Conservation (phyloP, 2,113 vertebrate genomes). For the Albula goreensis region DNA sequence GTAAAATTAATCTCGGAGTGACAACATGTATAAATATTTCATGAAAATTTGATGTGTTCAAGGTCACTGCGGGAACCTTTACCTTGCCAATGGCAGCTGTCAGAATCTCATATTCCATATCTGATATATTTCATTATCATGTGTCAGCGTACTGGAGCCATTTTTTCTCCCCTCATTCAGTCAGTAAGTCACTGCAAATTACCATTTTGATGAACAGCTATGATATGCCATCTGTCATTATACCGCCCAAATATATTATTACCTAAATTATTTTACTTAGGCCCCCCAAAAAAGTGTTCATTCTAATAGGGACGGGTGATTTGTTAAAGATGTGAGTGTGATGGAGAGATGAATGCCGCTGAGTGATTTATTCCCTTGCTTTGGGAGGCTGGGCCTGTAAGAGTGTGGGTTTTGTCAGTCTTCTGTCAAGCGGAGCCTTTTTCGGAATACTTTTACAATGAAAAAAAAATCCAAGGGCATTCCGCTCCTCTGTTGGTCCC, state of each 20-base stretch:
- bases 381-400: slow-evolving; percentile 28
- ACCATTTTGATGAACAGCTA: slow-evolving; percentile 53
- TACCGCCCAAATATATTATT: slow-evolving; percentile 55
- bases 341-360: slow-evolving; percentile 40
- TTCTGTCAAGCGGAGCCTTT: slow-evolving; percentile 42
- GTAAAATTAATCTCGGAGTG: background rate
- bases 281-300: slow-evolving; percentile 58
- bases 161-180: slow-evolving; percentile 15
- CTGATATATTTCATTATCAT: slow-evolving; percentile 47
- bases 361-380: slow-evolving; percentile 32
- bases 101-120: slow-evolving; percentile 60
- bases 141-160: slow-evolving; percentile 46
- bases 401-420: slow-evolving; percentile 42
- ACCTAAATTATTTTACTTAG: slow-evolving; percentile 63
- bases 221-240: slow-evolving; percentile 57
- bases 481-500: slow-evolving; percentile 31
- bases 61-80: background rate
- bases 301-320: slow-evolving; percentile 57
- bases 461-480: slow-evolving; percentile 55
- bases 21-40: background rate
- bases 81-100: slow-evolving; percentile 54
- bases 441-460: slow-evolving; percentile 45
- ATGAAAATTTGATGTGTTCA: background rate
- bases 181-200: slow-evolving; percentile 47
- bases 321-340: slow-evolving; percentile 62